Evolutionary conservation across 2,888 invertebrate genomes (phyloP).

Genomic region (Rotaria magnacalcarata): DNA sequence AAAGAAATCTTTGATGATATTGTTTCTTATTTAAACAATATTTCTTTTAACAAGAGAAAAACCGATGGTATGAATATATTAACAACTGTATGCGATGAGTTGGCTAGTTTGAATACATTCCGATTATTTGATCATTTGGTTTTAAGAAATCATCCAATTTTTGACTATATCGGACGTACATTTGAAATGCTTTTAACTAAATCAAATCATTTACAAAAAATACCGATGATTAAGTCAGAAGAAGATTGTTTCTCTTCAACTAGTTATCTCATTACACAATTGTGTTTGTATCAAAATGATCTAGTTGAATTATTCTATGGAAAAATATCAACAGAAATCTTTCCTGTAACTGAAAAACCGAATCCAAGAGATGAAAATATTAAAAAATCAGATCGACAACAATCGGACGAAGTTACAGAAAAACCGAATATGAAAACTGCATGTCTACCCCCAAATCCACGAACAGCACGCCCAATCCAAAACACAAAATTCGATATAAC

Average conservation of each 20-base stretch:
- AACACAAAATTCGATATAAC: no score
- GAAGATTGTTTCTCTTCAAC: background rate
- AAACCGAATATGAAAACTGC: background rate
- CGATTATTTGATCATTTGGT: background rate
- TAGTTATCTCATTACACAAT: background rate
- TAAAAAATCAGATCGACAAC: no score
- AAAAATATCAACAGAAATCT: background rate
- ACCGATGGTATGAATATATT: background rate
- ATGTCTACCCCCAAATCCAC: background rate
- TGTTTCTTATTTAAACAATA: no score
- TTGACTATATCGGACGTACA: background rate
- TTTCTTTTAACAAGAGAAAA: background rate
- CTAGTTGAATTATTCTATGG: background rate
- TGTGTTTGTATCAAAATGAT: slow-evolving; percentile 11
- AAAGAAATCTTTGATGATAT: no score
- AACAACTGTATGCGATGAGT: background rate
- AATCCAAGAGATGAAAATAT: background rate
- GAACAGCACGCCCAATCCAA: background rate
- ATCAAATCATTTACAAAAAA: background rate
- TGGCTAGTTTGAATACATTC: background rate
- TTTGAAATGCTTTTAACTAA: slow-evolving; percentile 3
- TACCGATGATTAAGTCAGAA: background rate
- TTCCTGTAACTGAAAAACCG: background rate
- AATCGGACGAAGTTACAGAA: background rate
- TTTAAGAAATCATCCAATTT: background rate